phyloP scores from a whole-genome alignment of 2,797 vertebrate genomes.

The Sphenopsis melanotis region DNA sequence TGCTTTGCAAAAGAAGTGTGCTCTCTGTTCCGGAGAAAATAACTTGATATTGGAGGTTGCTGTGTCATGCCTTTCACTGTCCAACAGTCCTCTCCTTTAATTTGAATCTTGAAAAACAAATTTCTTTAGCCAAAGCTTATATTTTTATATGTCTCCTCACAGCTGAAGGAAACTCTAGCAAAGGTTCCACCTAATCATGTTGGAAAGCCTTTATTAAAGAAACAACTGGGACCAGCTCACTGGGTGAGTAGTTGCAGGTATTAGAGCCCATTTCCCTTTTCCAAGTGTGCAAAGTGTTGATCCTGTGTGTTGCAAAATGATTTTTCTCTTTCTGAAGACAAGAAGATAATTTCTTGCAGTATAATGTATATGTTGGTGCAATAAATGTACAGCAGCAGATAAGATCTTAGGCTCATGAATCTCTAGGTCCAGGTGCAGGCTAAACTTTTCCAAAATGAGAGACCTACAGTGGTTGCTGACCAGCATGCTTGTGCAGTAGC shows the following conservation, averaged over 20 bases:
- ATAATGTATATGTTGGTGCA: background rate
- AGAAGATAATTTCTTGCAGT: background rate
- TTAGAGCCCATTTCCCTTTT: background rate
- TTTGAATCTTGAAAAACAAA: background rate
- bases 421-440: background rate
- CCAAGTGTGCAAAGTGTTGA: background rate
- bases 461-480: background rate
- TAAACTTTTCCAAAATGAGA: background rate
- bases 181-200: constrained; percentile 88
- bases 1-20: background rate
- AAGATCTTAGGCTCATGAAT: background rate
- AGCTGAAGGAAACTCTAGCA: constrained; percentile 93
- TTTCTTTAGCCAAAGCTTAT: background rate
- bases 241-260: constrained; percentile 78
- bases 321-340: background rate
- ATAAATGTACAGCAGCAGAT: rapidly evolving
- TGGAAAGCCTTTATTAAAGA: constrained; percentile 90
- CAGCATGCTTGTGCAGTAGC: background rate
- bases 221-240: constrained; percentile 90
- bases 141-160: constrained; percentile 55
- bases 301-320: background rate
- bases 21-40: background rate
- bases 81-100: background rate
- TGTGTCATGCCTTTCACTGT: background rate
- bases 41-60: background rate